A percentile compares a stretch with the other conserved stretches of the same genome.
Conservation (phyloP, 2,797 vertebrate genomes). For the Phataginus tetradactyla region DNA sequence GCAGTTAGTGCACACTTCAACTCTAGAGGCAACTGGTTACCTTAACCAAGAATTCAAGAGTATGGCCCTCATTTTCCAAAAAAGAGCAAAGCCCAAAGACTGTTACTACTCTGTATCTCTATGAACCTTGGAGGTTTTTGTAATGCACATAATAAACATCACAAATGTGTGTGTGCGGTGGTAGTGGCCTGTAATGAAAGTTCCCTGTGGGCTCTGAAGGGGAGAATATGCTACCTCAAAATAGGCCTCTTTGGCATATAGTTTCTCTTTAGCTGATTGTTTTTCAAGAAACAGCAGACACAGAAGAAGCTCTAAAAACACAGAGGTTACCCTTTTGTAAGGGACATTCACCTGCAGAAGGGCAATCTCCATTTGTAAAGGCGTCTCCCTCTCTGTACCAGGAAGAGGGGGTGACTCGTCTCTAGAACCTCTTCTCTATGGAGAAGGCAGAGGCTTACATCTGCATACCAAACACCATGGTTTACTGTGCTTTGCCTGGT, state of each 20-base stretch:
- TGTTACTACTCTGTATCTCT: not conserved
- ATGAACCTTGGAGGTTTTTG: not conserved
- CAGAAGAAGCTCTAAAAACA: not conserved
- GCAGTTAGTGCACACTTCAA: not conserved
- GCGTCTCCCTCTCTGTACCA: not conserved
- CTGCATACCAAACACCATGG: not conserved
- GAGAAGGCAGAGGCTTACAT: not conserved
- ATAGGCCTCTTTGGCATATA: not conserved
- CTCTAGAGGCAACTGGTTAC: conserved; percentile 18
- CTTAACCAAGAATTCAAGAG: conserved; percentile 45
- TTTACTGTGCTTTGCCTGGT: not conserved
- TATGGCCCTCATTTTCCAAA: not conserved
- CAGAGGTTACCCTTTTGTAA: not conserved
- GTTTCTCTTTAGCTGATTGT: not conserved
- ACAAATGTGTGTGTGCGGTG: not conserved
- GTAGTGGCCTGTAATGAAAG: not conserved
- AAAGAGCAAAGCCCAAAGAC: not conserved
- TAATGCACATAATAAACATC: not conserved
- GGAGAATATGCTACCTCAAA: not conserved
- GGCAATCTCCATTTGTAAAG: not conserved
- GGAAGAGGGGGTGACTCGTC: not conserved
- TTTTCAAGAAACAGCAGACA: not conserved
- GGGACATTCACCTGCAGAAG: not conserved
- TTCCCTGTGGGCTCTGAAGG: not conserved
- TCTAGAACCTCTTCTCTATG: not conserved